Evolutionary conservation across 2,113 vertebrate genomes (phyloP), one percentile per base, ranked within the genome.

Genomic region (Platichthys flesus): DNA sequence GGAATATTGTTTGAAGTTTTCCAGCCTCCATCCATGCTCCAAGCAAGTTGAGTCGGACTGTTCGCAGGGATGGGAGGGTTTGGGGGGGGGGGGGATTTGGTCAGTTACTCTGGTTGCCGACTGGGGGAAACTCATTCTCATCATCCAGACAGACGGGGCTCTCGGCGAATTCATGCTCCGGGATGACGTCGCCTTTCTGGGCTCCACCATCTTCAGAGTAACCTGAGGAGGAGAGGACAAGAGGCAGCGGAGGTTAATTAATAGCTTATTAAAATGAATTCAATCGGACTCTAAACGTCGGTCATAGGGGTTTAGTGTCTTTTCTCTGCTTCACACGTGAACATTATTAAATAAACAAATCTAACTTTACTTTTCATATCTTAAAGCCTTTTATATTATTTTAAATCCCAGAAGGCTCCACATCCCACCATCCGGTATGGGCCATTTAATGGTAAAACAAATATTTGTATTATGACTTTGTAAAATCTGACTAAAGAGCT

Each of bases 141-240:
- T 98, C 97, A 1, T 98, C 97, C 20, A 98, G 95, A 83, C 96
- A 96, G 78, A 98, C 93, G 0, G 97, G 96, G 76, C 97, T 93
- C 14, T 96, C 95, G 0, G 97, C 97, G 60, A 98, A 96, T 90
- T 98, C 97, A 0, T 98, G 97, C 80, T 98, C 97, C 0, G 97
- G 97, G 91, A 98, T 96, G 2, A 98, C 92, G 71, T 98, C 96
- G 18, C 97, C 97, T 3, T 94, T 95, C 85, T 97, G 95, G 0
- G 95, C 94, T 66, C 97, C 97, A 0, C 95, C 96, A 0, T 98
- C 97, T 91, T 98, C 97, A 0, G 97, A 98, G 71, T 97, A 98
- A 75, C 97, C 97, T 98, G 47, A 91, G 88, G 87, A 92, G 91
- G 80, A 89, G 83, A 1, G 60, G 45, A 21, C 9, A 55, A 10